Conservation (phyloP, 2,888 invertebrate genomes). For the Lycia hirtaria region DNA sequence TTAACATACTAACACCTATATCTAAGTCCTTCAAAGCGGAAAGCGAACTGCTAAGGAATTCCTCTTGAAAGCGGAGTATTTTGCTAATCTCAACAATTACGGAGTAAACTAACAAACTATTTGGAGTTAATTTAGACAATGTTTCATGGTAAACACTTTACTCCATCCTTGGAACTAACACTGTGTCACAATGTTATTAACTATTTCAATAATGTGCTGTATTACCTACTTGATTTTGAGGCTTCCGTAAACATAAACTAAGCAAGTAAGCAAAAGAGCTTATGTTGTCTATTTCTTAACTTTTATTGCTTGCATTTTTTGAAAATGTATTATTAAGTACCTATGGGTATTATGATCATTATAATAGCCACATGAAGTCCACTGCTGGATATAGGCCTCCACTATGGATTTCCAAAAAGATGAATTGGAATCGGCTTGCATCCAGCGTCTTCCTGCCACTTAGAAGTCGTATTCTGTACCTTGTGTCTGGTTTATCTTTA, state of each 20-base stretch:
- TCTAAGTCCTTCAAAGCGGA: neutral
- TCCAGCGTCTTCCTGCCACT: too few species aligned
- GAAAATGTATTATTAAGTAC: too few species aligned
- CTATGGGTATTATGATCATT: too few species aligned
- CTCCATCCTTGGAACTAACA: neutral
- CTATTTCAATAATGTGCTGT: neutral
- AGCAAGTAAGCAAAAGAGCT: too few species aligned
- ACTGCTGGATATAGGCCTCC: too few species aligned
- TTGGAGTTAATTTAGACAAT: conserved; percentile 9
- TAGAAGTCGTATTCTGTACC: too few species aligned
- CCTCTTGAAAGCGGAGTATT: neutral
- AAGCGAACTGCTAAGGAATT: conserved; percentile 8
- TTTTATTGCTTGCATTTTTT: too few species aligned
- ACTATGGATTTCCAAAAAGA: too few species aligned
- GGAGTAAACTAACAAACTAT: conserved; percentile 13
- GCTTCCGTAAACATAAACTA: neutral
- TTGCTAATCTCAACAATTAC: conserved; percentile 4
- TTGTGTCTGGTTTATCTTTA: too few species aligned
- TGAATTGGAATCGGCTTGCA: too few species aligned
- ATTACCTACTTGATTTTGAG: neutral
- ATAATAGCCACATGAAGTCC: too few species aligned
- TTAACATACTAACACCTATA: conserved; percentile 9
- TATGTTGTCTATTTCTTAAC: too few species aligned
- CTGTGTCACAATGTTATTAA: neutral
- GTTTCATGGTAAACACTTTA: conserved; percentile 5